Evolutionary conservation across 2,888 invertebrate genomes (phyloP), one percentile per base, ranked within the genome.

Genomic region (Lapara coniferarum): DNA sequence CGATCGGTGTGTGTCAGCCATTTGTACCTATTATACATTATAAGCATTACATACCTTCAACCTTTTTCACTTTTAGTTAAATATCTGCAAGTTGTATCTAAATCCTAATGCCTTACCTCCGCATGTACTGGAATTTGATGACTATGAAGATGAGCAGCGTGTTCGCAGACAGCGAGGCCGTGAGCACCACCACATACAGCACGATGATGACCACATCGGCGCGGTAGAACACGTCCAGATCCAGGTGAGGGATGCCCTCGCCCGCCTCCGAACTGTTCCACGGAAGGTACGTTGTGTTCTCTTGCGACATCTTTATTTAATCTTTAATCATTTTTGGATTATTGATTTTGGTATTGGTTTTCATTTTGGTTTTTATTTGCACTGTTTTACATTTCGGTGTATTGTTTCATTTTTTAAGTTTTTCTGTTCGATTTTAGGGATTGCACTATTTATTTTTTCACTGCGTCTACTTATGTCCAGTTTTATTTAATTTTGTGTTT

Each of bases 61-160:
- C 2, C 25, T 2, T 25, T 25, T 25, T 25, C 25, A 25, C 25
- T 25, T 25, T 25, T 2, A 25, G 25, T 25, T 25, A 25, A 25
- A 2, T 25, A 25, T 37, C n/a, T 14, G 14, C 14, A 58, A 58
- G 44, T 10, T 57, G 13, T 14, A 57, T 8, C 0, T 12, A 12
- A 12, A 25, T n/a, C 25, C 25, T 4, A 37, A 46, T 6, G 19
- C 87, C 95, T 94, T 83, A 96, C 96, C 96, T 96, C 77, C 96
- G 92, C 95, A 96, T 95, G 78, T 96, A 96, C 85, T 96, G 95
- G 85, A 96, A 96, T 85, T 96, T 96, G 87, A 96, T 94, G 75
- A 96, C 96, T 46, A 96, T 95, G 74, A 95, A 92, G 76, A 96
- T 96, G 66, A 96, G 95, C 78, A 96, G 89, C 7, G 95, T 93